Base-by-base conservation (phyloP, 2,888 invertebrate genomes). In the Melinopterus prodromus region DNA sequence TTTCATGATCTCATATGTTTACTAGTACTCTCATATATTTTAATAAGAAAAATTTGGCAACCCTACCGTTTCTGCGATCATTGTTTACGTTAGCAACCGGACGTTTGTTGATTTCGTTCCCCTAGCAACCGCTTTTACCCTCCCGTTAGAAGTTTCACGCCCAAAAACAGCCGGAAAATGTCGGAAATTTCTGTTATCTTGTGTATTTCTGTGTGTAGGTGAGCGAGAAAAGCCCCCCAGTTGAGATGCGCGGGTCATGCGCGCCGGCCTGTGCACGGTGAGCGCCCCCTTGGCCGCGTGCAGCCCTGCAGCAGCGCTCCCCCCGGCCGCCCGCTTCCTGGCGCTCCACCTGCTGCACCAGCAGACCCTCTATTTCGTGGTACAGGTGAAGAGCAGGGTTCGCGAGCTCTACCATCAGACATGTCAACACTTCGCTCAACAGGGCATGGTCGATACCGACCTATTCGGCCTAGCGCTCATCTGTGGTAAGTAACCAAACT, bases 381-480 rank as follows among this genome's bases (percentile, higher is more conserved):
- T 93, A 85, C 93, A 96, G 93, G 94, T 94, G 88, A 97, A 96
- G 91, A 94, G 95, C 85, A 93, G 94, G 90, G 95, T 96, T 88
- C 94, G 94, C 88, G 96, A 97, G 89, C 93, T 97, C 84, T 95
- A 95, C 88, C 92, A 93, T 85, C 93, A 96, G 89, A 95, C 95
- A 91, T 94, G 94, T 89, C 91, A 93, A 83, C 94, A 96, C 90
- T 93, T 96, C 86, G 93, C 94, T 87, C 93, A 95, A 88, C 93
- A 94, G 91, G 95, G 95, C 90, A 94, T 96, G 92, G 92, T 93
- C 90, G 96, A 96, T 90, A 94, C 94, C 87, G 95, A 96, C 88
- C 93, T 96, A 86, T 97, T 97, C 91, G 96, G 96, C 87, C 91
- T 97, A 89, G 96, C 96, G 86, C 92, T 95, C 87, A 92, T 95